Percentiles rank a stretch among this genome's conserved stretches.
Evolutionary conservation across 2,888 invertebrate genomes (phyloP).

Genomic region (Shargacucullia verbasci): DNA sequence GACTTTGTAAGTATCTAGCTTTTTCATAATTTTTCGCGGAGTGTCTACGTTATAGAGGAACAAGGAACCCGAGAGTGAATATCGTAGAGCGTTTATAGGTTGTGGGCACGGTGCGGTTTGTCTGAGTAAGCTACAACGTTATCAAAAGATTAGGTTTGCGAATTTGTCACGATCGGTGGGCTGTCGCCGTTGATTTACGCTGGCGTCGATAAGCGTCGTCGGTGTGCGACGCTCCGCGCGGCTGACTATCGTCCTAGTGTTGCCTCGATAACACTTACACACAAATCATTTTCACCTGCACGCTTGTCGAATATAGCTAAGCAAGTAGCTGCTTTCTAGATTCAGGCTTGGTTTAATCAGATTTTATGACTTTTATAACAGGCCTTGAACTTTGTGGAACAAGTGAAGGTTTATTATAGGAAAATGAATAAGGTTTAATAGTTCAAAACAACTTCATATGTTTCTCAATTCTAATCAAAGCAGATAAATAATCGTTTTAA

Average conservation of each 20-base stretch:
- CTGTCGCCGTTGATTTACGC: conserved; percentile 84
- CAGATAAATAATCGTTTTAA: too few species aligned
- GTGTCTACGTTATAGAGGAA: not conserved
- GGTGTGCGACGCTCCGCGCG: conserved; percentile 52
- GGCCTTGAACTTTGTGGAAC: conserved; percentile 10
- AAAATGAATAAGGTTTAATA: too few species aligned
- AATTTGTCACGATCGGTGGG: conserved; percentile 86
- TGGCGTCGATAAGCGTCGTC: conserved; percentile 73
- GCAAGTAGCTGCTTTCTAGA: conserved; percentile 18
- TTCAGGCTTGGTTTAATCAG: conserved; percentile 15
- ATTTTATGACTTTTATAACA: conserved; percentile 17
- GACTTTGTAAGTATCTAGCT: conserved; percentile 6
- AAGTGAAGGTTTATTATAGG: too few species aligned
- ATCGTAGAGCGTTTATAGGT: conserved; percentile 34
- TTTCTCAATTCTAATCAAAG: too few species aligned
- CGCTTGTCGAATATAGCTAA: conserved; percentile 38
- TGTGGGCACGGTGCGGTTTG: conserved; percentile 47
- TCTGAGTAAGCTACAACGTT: conserved; percentile 66
- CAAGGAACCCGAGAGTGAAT: conserved; percentile 11
- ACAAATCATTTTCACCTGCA: conserved; percentile 55
- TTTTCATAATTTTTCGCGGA: conserved; percentile 3
- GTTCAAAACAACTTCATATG: too few species aligned
- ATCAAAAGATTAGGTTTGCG: conserved; percentile 82
- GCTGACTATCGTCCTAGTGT: conserved; percentile 47
- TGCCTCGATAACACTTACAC: conserved; percentile 54